These are phyloP conservation scores for Dendrolimus kikuchii DNA, from an alignment of 1,140 invertebrate species.

Conservation along the genomic window DNA sequence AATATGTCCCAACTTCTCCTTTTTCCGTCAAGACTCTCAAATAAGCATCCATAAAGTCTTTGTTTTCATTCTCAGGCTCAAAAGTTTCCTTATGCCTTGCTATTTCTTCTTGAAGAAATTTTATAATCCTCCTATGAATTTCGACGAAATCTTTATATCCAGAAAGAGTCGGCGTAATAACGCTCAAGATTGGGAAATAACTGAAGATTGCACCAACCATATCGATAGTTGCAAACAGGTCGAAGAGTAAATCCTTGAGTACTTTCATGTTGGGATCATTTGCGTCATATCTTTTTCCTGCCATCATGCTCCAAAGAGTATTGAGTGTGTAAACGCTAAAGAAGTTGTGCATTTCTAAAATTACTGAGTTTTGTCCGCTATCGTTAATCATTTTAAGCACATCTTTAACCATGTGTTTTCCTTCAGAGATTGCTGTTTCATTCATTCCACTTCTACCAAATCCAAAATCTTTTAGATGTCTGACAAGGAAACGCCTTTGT, in stretches of 20 bases:
- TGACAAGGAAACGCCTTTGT: constrained; percentile 84
- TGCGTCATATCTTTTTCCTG: constrained; percentile 79
- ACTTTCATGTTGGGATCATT: constrained; percentile 79
- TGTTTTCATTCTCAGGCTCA: constrained; percentile 72
- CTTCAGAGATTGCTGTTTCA: constrained; percentile 80
- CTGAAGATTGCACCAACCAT: constrained; percentile 85
- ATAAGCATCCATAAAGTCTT: constrained; percentile 91
- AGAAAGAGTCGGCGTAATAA: constrained; percentile 81
- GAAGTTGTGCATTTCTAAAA: constrained; percentile 78
- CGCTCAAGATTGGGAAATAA: constrained; percentile 84
- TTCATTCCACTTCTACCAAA: constrained; percentile 85
- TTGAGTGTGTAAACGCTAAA: constrained; percentile 87
- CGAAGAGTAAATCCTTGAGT: constrained; percentile 79
- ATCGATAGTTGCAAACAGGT: constrained; percentile 80
- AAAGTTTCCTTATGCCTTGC: constrained; percentile 82
- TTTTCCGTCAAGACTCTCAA: constrained; percentile 77
- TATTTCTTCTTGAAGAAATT: constrained; percentile 81
- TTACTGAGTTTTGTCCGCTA: constrained; percentile 28
- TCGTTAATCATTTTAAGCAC: constrained; percentile 56
- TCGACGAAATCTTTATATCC: constrained; percentile 83
- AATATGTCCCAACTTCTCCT: constrained; percentile 68
- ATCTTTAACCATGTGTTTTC: constrained; percentile 73
- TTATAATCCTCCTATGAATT: constrained; percentile 80
- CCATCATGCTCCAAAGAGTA: constrained; percentile 90
- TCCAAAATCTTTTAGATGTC: constrained; percentile 86